Conservation (phyloP, 2,797 vertebrate species). For the Oryzias sinensis region DNA sequence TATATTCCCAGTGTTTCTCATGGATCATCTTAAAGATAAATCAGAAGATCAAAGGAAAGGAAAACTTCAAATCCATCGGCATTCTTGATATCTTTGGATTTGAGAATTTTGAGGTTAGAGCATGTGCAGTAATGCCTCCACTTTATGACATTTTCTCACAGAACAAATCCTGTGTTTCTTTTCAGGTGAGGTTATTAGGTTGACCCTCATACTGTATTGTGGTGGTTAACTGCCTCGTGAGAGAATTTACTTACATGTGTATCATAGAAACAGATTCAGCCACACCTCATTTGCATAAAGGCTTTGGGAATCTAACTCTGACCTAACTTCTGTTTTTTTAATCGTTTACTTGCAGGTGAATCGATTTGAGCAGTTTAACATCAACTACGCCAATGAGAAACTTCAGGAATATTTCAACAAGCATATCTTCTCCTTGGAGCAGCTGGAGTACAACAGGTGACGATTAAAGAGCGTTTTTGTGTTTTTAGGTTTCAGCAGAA, state of each 20-base stretch:
- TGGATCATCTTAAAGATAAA: slow-evolving; percentile 95
- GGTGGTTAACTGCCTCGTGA: no score
- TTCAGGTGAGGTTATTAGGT: no score
- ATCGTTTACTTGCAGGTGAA: slow-evolving; percentile 63
- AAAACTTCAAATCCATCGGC: slow-evolving; percentile 94
- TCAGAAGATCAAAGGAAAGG: slow-evolving; percentile 88
- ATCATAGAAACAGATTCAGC: no score
- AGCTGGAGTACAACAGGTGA: slow-evolving; percentile 90
- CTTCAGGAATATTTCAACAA: slow-evolving; percentile 81
- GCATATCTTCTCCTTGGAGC: slow-evolving; percentile 89
- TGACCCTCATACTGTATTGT: no score
- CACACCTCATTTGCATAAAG: no score
- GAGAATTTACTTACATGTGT: no score
- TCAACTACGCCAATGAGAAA: slow-evolving; percentile 80
- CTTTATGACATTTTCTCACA: no score
- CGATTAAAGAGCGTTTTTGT: not conserved
- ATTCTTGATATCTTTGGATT: slow-evolving; percentile 96
- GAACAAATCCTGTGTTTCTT: no score
- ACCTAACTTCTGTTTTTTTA: not conserved
- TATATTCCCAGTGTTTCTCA: slow-evolving; percentile 93
- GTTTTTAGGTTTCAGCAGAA: not conserved
- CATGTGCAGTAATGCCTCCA: not conserved
- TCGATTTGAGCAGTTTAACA: slow-evolving; percentile 79
- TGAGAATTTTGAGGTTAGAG: slow-evolving; percentile 89
- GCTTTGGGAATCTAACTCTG: not conserved